phyloP scores from a whole-genome alignment of 2,888 invertebrate genomes.

The Colostygia pectinataria region DNA sequence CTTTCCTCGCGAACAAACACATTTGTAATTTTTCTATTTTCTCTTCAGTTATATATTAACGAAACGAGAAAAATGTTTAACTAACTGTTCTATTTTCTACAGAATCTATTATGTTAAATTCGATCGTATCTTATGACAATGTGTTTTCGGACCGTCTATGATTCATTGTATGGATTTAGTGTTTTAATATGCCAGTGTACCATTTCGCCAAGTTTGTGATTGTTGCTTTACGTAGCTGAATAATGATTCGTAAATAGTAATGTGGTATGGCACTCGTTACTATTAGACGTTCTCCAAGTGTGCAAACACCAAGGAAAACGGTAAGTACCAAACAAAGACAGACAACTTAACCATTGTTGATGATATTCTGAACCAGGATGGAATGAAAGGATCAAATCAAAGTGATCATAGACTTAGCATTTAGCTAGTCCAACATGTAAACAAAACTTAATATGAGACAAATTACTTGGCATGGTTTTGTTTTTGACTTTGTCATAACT shows the following conservation, averaged over 20 bases:
- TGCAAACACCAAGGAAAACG: constrained; percentile 79
- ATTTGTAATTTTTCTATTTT: constrained; percentile 38
- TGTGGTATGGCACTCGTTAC: constrained; percentile 82
- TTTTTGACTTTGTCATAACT: no score
- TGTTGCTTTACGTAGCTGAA: constrained; percentile 63
- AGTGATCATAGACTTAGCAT: no score
- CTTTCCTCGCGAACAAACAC: constrained; percentile 13
- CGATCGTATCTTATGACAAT: constrained; percentile 43
- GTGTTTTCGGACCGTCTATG: constrained; percentile 48
- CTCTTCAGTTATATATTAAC: constrained; percentile 37
- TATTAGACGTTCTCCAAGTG: constrained; percentile 79
- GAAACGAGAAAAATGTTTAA: constrained; percentile 39
- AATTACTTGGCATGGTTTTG: no score
- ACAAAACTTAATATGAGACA: no score
- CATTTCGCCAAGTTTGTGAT: constrained; percentile 72
- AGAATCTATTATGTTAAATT: constrained; percentile 36
- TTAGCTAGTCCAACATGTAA: no score
- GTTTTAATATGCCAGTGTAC: constrained; percentile 61
- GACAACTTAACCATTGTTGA: constrained; percentile 33
- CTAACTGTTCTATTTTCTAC: constrained; percentile 37
- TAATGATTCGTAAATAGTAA: constrained; percentile 72
- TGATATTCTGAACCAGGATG: constrained; percentile 35
- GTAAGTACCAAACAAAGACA: constrained; percentile 55
- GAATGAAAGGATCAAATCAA: no score
- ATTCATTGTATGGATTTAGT: constrained; percentile 64